phyloP scores from a whole-genome alignment of 2,113 vertebrate species.

The Hippocampus barbouri region DNA sequence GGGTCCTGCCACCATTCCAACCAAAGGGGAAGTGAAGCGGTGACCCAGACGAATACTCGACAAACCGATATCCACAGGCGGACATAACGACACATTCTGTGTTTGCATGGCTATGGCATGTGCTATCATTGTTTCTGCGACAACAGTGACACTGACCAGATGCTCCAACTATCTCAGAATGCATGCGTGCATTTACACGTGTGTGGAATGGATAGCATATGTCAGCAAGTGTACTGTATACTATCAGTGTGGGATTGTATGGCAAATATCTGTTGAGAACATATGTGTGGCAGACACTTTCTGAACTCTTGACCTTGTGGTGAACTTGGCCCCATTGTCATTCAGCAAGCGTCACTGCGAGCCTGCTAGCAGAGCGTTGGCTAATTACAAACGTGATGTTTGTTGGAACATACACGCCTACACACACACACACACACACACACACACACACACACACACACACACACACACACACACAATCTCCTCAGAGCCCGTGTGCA shows the following conservation, averaged over 20 bases:
- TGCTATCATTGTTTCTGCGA: slow-evolving; percentile 22
- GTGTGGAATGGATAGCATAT: not conserved
- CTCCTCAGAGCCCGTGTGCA: slow-evolving; percentile 9
- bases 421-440: no score
- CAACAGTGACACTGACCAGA: slow-evolving; percentile 38
- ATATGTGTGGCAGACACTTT: slow-evolving; percentile 1
- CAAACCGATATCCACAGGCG: not conserved
- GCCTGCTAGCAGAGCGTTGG: slow-evolving; percentile 35
- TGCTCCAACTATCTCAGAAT: not conserved
- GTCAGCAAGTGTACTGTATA: not conserved
- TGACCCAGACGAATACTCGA: no score
- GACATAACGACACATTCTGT: not conserved
- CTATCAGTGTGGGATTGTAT: slow-evolving; percentile 30
- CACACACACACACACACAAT: slow-evolving; percentile 8
- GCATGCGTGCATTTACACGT: not conserved
- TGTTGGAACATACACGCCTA: not conserved
- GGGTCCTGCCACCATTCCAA: not conserved
- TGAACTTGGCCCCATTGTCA: slow-evolving; percentile 49
- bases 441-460: no score
- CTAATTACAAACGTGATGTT: slow-evolving; percentile 52
- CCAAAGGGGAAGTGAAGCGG: not conserved
- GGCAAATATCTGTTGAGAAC: not conserved
- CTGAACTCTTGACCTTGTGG: slow-evolving; percentile 37
- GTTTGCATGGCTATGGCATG: not conserved
- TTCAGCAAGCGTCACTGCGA: slow-evolving; percentile 24